Base-by-base conservation (phyloP, 2,797 vertebrate species). In the Halcyon badia region DNA sequence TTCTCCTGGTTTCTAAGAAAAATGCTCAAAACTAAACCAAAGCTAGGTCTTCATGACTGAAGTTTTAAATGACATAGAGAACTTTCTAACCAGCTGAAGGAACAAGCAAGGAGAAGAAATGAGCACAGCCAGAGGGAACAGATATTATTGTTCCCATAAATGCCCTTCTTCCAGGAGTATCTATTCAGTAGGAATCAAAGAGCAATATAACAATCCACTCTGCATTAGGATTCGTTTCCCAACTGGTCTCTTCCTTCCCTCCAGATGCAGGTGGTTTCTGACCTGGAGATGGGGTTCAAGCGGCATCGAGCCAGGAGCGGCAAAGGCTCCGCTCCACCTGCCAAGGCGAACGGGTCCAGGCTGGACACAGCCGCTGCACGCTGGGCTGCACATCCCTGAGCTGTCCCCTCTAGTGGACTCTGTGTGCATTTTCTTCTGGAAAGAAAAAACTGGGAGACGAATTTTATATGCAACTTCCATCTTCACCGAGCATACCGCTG, bases 341-440 rank as follows among this genome's bases (percentile, higher is more conserved):
- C 75, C 73, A 26, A 25, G 49, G 10, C 1, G 5, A 58, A 41
- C 2, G 4, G 60, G 14, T 54, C 87, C 79, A 1, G 35, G 0
- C 14, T 6, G 37, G 73, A 21, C 3, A 8, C 72, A 33, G 84
- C 7, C 4, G 14, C 51, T 6, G 22, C 1, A 4, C 21, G 0
- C 51, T 24, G n/a, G 14, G 33, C 42, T 35, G 66, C 54, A 18
- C 16, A 5, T 30, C 72, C 62, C 78, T 7, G 3, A 37, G 62
- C 66, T 54, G 16, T 52, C 62, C 96, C 95, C 97, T 95, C 95
- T 96, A 96, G 94, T 39, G 96, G 96, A 64, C 73, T 88, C 48
- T 2, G 4, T 1, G n/a, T 12, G 93, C 68, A 95, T 79, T 94
- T 90, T 17, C 48, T 54, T 42, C 8, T 1, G 10, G 41, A 35